Evolutionary conservation across 2,113 vertebrate genomes (phyloP).

Genomic region (Noturus placidus): DNA sequence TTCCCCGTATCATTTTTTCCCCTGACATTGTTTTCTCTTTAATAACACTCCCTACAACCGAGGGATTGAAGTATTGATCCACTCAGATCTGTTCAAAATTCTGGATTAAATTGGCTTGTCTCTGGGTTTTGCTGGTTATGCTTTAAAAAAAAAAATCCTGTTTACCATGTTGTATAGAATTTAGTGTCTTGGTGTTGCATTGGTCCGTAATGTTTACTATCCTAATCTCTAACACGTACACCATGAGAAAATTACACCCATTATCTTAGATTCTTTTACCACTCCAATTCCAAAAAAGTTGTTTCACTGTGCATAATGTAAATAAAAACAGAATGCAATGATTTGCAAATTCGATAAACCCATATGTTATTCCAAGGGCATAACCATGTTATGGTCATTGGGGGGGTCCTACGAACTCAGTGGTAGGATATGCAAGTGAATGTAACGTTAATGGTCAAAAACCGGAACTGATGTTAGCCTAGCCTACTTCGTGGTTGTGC

Average conservation of each 20-base stretch:
- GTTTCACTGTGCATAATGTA: no score
- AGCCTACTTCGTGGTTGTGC: no score
- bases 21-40: conserved; percentile 57
- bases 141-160: conserved; percentile 55
- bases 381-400: no score
- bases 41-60: conserved; percentile 49
- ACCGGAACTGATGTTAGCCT: no score
- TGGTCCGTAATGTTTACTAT: conserved; percentile 18
- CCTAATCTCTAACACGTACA: conserved; percentile 39
- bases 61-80: conserved; percentile 60
- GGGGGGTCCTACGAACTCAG: no score
- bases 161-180: conserved; percentile 56
- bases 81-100: conserved; percentile 55
- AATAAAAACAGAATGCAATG: no score
- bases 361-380: no score
- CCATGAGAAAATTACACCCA: conserved; percentile 40
- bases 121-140: conserved; percentile 51
- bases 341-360: no score
- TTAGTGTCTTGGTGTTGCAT: conserved; percentile 46
- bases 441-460: no score
- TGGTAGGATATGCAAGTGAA: no score
- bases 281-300: no score
- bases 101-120: conserved; percentile 58
- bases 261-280: conserved; percentile 42
- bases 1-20: conserved; percentile 53